Conservation (phyloP, 2,888 invertebrate species). For the Sarcophaga rosellei region DNA sequence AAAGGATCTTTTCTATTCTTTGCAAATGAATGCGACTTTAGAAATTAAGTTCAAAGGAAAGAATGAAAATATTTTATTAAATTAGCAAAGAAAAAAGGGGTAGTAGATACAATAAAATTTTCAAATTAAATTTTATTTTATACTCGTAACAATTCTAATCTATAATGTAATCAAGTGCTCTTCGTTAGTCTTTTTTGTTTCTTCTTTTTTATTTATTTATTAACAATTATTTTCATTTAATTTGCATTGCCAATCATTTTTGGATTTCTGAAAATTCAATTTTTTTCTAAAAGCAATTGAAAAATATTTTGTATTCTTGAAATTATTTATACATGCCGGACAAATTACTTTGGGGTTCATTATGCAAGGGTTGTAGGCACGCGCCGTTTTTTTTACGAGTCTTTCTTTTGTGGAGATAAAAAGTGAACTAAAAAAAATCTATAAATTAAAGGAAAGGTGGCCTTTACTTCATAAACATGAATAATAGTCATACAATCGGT, state of each 20-base stretch:
- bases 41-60: too few relatives aligned
- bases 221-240: constrained; percentile 21
- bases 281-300: background rate
- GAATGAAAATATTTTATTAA: constrained; percentile 11
- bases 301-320: background rate
- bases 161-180: background rate
- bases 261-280: background rate
- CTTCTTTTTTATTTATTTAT: background rate
- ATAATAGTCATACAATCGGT: too few relatives aligned
- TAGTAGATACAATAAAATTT: background rate
- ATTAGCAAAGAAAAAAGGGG: constrained; percentile 3
- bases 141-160: background rate
- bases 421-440: too few relatives aligned
- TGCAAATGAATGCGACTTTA: too few relatives aligned
- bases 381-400: background rate
- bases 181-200: background rate
- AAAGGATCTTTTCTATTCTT: background rate
- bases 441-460: too few relatives aligned
- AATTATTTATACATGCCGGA: background rate
- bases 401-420: too few relatives aligned
- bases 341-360: background rate
- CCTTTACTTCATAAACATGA: too few relatives aligned
- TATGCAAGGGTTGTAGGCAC: background rate
- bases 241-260: constrained; percentile 14
- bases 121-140: constrained; percentile 14